Base-by-base conservation (phyloP, 2,888 invertebrate genomes). In the Ctena decussata region DNA sequence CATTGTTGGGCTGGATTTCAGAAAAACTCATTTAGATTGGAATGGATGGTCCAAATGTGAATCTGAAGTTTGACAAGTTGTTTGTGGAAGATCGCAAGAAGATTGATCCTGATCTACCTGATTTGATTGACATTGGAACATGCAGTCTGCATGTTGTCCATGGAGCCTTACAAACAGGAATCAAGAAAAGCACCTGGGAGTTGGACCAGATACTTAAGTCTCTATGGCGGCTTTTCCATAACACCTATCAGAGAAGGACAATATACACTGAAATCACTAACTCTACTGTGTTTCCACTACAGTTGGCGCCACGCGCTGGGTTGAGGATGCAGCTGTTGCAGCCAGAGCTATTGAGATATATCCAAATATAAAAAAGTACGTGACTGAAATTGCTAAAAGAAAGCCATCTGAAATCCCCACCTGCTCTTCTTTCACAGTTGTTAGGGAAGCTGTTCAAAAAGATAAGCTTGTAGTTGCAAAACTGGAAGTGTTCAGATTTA, bases 81-180 rank as follows among this genome's bases (percentile, higher is more conserved):
- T 80, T 46, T 74, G 74, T 69, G 0, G 60, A 80, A 44, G 65
- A 80, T 27, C 46, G 74, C 18, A 57, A 74, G 65, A 73, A 80
- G 60, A 35, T 60, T 32, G 80, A 80, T 46, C 37, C 41, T 44
- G 74, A 80, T 35, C 44, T 80, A 35, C 74, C 80, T 37, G 73
- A 73, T 37, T 39, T 93, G 21, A 65, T 94, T 27, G 86, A 94
- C 35, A 84, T 94, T 57, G 93, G 93, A 53, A 90, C 89, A 57
- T 95, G 94, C 72, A 92, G 93, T 72, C 85, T 95, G 11, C 94
- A 94, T 80, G 86, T 90, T 27, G 82, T 94, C 27, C 91, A 94
- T 88, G 91, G 92, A n/a, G 90, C 92, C 24, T 93, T 94, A 35
- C 92, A 93, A 84, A 89, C 92, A 15, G 93, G 91, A 1, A 84